Base-by-base conservation (phyloP, 2,797 vertebrate genomes). In the Trachops cirrhosus region DNA sequence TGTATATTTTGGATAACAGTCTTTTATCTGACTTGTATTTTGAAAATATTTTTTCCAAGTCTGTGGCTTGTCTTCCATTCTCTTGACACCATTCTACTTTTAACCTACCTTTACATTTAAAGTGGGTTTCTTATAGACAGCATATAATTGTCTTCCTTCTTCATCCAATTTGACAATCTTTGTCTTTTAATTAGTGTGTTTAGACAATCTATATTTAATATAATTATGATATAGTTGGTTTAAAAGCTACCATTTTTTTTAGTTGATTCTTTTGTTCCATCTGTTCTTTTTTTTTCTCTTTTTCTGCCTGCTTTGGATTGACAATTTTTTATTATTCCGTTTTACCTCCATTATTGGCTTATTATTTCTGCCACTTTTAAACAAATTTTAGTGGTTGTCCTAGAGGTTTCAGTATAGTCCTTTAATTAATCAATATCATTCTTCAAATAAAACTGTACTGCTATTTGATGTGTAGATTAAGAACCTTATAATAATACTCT, bases 181-280 rank as follows among this genome's bases (percentile, higher is more conserved):
- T 59, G 54, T 59, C 11, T 59, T 59, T 59, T 59, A 59, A 59
- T 29, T 59, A 59, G 26, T 29, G 57, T 67, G 48, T 71, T 86
- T 64, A 84, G 18, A 52, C 5, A 14, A 67, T n/a, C 89, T 93
- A 90, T 78, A 67, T 68, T 80, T 80, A 92, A 89, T 94, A 44
- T 89, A 44, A 74, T 96, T 83, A 71, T 70, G 7, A 86, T 54
- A n/a, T 46, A 48, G 16, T 39, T 62, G 15, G 4, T 74, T 73
- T 67, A 74, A 88, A 77, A 68, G 37, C 39, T 41, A 6, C 24
- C 22, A 26, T 90, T 94, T 86, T 92, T 85, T 92, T 4, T 44
- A 57, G 37, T 32, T 54, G 34, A 71, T 80, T 26, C 11, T 39
- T 39, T 79, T 70, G 34, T 87, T 91, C 24, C 8, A 29, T 83